These are phyloP conservation scores for Phaonia tiefii DNA, from an alignment of 2,888 invertebrate genomes.

Conservation along the genomic window DNA sequence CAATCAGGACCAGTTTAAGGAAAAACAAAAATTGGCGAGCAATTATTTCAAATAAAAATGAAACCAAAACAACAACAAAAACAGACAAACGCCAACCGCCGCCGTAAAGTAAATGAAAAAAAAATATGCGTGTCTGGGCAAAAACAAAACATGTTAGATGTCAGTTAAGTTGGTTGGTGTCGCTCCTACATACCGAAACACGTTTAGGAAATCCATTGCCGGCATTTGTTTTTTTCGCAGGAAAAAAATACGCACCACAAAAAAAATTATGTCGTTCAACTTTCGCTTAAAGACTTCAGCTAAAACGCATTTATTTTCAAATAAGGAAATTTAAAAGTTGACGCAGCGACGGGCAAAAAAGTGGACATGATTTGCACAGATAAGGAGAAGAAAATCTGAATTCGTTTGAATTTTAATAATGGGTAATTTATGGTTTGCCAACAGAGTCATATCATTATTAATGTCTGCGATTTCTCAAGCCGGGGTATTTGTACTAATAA, in stretches of 20 bases:
- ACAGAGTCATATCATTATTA: too few species aligned
- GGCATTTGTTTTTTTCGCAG: neutral
- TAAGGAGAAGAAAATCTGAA: conserved; percentile 14
- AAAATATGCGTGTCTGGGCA: conserved; percentile 34
- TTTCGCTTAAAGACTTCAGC: conserved; percentile 29
- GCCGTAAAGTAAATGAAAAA: neutral
- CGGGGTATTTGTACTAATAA: too few species aligned
- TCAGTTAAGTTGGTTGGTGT: conserved; percentile 43
- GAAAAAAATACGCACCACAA: neutral
- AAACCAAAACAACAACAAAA: too few species aligned
- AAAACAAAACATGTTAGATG: conserved; percentile 37
- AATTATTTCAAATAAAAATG: conserved; percentile 32
- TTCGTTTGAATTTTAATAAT: conserved; percentile 22
- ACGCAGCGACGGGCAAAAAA: neutral
- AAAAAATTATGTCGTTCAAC: conserved; percentile 47
- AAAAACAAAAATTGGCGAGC: conserved; percentile 33
- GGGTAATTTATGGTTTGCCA: neutral
- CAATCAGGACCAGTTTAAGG: conserved; percentile 31
- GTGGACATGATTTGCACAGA: conserved; percentile 12
- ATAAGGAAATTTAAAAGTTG: conserved; percentile 11
- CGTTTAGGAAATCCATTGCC: conserved; percentile 11
- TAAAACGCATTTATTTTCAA: conserved; percentile 10
- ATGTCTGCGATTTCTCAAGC: too few species aligned
- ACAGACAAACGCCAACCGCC: neutral
- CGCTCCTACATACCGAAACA: conserved; percentile 42